phyloP scores from a whole-genome alignment of 2,113 vertebrate species.

The Morone chrysops region DNA sequence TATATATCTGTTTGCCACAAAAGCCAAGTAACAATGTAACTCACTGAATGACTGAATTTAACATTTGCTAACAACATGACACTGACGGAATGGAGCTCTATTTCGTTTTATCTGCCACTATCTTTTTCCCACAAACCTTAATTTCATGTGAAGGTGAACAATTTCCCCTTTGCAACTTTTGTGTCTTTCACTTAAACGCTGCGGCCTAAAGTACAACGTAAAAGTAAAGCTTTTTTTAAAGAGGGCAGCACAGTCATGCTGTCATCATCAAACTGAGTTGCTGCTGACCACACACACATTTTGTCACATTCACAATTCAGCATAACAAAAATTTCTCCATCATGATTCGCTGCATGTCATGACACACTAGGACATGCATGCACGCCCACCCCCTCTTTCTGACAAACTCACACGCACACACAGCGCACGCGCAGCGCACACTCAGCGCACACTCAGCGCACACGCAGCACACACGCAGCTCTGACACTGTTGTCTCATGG shows the following conservation, averaged over 20 bases:
- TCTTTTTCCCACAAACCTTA: background rate
- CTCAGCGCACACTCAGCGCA: background rate
- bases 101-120: too few species aligned
- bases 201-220: background rate
- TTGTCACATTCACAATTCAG: slow-evolving; percentile 35
- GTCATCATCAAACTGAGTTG: slow-evolving; percentile 11
- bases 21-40: background rate
- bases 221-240: background rate
- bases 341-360: slow-evolving; percentile 37
- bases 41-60: background rate
- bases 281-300: slow-evolving; percentile 19
- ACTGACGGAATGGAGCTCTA: background rate
- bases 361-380: slow-evolving; percentile 27
- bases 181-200: background rate
- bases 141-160: background rate
- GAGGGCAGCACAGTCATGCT: slow-evolving; percentile 4
- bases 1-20: background rate
- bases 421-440: background rate
- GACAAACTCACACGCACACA: slow-evolving; percentile 25
- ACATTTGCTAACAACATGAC: background rate
- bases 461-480: slow-evolving; percentile 6
- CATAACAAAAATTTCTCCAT: slow-evolving; percentile 43
- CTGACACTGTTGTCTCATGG: slow-evolving; percentile 15
- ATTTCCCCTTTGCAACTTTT: background rate
- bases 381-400: slow-evolving; percentile 15